Base-by-base conservation (phyloP, 2,797 vertebrate species). In the Semotilus atromaculatus region DNA sequence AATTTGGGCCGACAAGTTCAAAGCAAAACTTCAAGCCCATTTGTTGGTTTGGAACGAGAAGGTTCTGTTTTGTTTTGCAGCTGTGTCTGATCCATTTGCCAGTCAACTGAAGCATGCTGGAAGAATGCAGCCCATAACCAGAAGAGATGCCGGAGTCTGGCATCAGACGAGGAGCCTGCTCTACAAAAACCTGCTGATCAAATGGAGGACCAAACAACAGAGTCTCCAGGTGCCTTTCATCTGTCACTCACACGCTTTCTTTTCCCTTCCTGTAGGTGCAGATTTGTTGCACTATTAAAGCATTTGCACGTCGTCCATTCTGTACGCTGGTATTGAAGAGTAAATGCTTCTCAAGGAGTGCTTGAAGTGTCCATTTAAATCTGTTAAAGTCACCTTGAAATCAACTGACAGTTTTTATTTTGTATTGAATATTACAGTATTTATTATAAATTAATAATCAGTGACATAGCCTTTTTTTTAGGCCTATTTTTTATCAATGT, bases 101-200 rank as follows among this genome's bases (percentile, higher is more conserved):
- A 85, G 91, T 86, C 91, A 90, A 67, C 91, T 92, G 87, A 93
- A 93, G 92, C 86, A 92, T 91, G 92, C 93, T 73, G 91, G 86
- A 85, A 92, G 89, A 48, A 94, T 94, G 94, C 91, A 89, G 88
- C 89, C 92, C 3, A 0, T 67, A 80, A 76, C 75, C 31, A 92
- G 88, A 86, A 94, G 90, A 94, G 91, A 95, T 81, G 93, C 94
- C 23, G 95, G 93, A 36, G 90, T 97, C 70, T 95, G 94, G 92
- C 90, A 92, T 76, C 97, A 98, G 89, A 97, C 97, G 0, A 86
- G 76, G 68, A 95, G 93, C 80, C 95, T 97, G 8, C 93, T 97
- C 9, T 95, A 96, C 94, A 97, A 97, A 91, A 98, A 97, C 10
- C 66, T 97, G 51, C 95, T 98, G 55, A 94, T 96, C 91, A 96